Base-by-base conservation (phyloP, 2,797 vertebrate species). In the Tolypeutes matacus region DNA sequence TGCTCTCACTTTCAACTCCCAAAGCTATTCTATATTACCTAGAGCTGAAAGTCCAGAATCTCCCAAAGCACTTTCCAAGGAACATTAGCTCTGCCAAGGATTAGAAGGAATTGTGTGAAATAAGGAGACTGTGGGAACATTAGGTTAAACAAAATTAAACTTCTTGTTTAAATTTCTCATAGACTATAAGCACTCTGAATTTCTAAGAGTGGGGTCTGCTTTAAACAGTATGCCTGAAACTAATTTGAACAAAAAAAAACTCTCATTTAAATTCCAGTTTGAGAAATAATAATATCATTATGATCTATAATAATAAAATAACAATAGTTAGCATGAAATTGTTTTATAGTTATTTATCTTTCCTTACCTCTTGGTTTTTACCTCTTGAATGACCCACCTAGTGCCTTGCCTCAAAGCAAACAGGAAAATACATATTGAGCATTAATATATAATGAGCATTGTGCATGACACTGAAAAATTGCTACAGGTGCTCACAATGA, bases 1-100 rank as follows among this genome's bases (percentile, higher is more conserved):
- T 87, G 64, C 91, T 93, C 83, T 87, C 70, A 51, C 42, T 53
- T 93, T 95, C 70, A 86, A 90, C 53, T 86, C 62, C 69, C 42
- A 64, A 51, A 89, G 42, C 58, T 81, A 12, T 89, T 76, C 27
- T 70, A 58, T 80, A 21, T 82, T 58, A 89, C 25, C 25, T n/a
- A 70, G 17, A 82, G 36, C 27, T n/a, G 69, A n/a, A 75, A 86
- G 70, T 67, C 56, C 13, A 56, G 34, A n/a, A 23, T 56, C 70
- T 92, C 27, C 58, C 80, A 72, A 53, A 69, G 58, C 25, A 69
- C 25, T 93, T 93, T 90, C n/a, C 25, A 86, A 82, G 53, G 18
- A 34, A 76, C 49, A 60, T 10, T 64, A 78, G 27, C 53, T 96
- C 75, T 86, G 25, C 29, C 46, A 77, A 72, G 29, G 46, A 86